These are phyloP conservation scores for Steinernema feltiae DNA, from an alignment of 1,140 invertebrate species.

Conservation along the genomic window DNA sequence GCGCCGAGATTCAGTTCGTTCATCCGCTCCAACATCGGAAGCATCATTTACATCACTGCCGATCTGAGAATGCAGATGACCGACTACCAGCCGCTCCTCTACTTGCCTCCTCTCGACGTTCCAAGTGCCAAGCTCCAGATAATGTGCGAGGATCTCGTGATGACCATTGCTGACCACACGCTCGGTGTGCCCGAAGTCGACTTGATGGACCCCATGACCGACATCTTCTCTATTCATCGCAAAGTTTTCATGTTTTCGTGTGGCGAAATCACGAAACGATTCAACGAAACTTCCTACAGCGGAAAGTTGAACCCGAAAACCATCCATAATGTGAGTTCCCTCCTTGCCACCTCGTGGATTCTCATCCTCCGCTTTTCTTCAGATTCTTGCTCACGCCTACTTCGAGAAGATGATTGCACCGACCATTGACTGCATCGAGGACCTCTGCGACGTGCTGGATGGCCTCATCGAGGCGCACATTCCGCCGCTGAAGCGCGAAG, in stretches of 20 bases:
- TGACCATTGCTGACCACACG: background rate
- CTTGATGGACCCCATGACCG: background rate
- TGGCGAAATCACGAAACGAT: background rate
- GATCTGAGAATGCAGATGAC: background rate
- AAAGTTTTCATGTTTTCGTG: background rate
- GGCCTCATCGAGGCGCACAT: conserved; percentile 25
- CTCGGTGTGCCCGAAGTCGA: background rate
- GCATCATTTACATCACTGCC: background rate
- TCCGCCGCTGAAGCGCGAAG: conserved; percentile 28
- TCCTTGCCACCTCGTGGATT: too few species aligned
- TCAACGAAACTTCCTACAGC: conserved; percentile 3
- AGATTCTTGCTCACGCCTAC: conserved; percentile 34
- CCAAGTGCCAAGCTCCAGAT: background rate
- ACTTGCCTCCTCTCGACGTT: background rate
- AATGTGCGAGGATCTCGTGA: background rate
- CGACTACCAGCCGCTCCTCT: background rate
- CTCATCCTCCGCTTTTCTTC: too few species aligned
- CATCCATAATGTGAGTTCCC: conserved; percentile 1
- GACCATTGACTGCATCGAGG: conserved; percentile 26
- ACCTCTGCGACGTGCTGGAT: conserved; percentile 25
- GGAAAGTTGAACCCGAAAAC: background rate
- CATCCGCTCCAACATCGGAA: background rate
- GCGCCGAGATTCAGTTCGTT: background rate
- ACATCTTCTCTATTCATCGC: background rate
- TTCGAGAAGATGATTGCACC: conserved; percentile 19